Base-by-base conservation (phyloP, 2,888 invertebrate genomes). In the Cosmorhoe ocellata region DNA sequence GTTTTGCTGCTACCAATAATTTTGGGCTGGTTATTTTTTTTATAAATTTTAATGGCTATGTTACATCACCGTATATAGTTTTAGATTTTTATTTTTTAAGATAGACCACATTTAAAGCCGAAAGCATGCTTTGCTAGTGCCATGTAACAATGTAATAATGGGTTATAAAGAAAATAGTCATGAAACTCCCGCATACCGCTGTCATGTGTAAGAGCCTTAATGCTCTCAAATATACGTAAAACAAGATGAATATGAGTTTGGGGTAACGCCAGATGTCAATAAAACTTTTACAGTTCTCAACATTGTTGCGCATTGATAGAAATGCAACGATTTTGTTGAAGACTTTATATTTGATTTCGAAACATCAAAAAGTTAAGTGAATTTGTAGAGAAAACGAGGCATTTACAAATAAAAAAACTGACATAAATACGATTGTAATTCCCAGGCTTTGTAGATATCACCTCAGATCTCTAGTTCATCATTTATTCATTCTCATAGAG, bases 221-320 rank as follows among this genome's bases (percentile, higher is more conserved):
- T 51, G 33, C 49, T 50, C 48, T 57, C 50, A 55, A 54, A 37
- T 38, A 55, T 53, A 51, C 54, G 55, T 59, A 64, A 60, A 58
- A 58, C 30, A 33, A 51, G 51, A 64, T 55, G 56, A 42, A 51
- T 51, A 61, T 54, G 56, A 55, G 52, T 42, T 63, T 61, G 64
- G 67, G 61, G 56, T 59, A 50, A 54, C 58, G 66, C 63, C 64
- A 68, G 59, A 61, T 57, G 58, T 58, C 60, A 61, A 58, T 61
- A 61, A 61, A 59, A 59, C 51, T 58, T 55, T 56, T 56, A 58
- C 52, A 44, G 55, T 52, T 52, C 50, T 22, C 26, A 30, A 56
- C 55, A 61, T 58, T 48, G 47, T 52, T 55, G 52, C 51, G 47
- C 37, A 45, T 52, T 47, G 47, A 58, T 56, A 51, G 45, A 46